Evolutionary conservation across 2,113 vertebrate genomes (phyloP).

Genomic region (Sinocyclocheilus anshuiensis): DNA sequence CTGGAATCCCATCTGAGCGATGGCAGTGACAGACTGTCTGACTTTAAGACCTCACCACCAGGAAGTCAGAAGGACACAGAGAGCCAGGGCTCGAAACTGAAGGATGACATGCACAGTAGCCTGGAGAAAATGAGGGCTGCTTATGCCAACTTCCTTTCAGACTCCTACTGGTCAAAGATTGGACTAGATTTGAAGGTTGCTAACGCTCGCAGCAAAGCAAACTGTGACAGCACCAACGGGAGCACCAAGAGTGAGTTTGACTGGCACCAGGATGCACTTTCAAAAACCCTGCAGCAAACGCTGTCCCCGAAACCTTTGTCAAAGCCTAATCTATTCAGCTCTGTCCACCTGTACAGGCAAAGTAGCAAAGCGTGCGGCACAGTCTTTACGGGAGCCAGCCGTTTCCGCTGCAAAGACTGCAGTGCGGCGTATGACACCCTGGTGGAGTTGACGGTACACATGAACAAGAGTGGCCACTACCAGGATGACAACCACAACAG

Average conservation of each 20-base stretch:
- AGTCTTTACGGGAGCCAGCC: conserved; percentile 93
- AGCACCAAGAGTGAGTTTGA: conserved; percentile 89
- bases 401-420: conserved; percentile 95
- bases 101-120: conserved; percentile 84
- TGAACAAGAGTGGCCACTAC: conserved; percentile 97
- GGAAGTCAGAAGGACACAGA: conserved; percentile 81
- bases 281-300: conserved; percentile 93
- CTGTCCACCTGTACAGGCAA: conserved; percentile 93
- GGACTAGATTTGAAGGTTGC: conserved; percentile 91
- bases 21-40: conserved; percentile 88
- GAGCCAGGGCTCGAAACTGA: conserved; percentile 74
- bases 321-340: conserved; percentile 96
- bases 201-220: conserved; percentile 82
- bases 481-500: conserved; percentile 96
- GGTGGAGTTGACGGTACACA: conserved; percentile 94
- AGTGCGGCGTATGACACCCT: conserved; percentile 96
- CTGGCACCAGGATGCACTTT: conserved; percentile 96
- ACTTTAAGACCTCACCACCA: conserved; percentile 86
- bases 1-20: conserved; percentile 93
- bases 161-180: conserved; percentile 96
- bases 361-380: conserved; percentile 88
- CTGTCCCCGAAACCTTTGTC: conserved; percentile 83
- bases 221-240: conserved; percentile 89
- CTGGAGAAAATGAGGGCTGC: conserved; percentile 97
- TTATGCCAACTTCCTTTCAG: conserved; percentile 96